These are phyloP conservation scores for Pseudopipra pipra DNA, from an alignment of 2,113 vertebrate species.

Conservation along the genomic window DNA sequence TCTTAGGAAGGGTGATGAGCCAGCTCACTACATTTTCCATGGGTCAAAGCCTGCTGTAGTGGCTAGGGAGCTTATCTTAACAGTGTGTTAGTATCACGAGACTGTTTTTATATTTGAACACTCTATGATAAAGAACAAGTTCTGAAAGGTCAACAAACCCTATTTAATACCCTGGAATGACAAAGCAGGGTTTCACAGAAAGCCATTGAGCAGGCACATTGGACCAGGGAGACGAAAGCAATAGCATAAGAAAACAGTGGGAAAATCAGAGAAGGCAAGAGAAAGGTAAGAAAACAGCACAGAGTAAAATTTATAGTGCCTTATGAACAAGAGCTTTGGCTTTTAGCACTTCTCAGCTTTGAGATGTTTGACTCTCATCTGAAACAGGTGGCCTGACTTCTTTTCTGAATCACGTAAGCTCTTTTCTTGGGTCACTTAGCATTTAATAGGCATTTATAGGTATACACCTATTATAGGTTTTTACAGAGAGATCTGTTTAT, in stretches of 20 bases:
- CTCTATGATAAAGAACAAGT: neutral
- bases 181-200: neutral
- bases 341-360: neutral
- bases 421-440: neutral
- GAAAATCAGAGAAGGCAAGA: constrained; percentile 18
- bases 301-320: neutral
- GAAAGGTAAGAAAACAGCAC: neutral
- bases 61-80: neutral
- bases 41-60: neutral
- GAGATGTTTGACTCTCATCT: neutral
- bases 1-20: neutral
- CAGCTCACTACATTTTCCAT: neutral
- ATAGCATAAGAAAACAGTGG: neutral
- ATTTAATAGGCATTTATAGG: neutral
- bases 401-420: neutral
- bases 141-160: constrained; percentile 21
- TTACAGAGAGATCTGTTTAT: neutral
- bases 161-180: neutral
- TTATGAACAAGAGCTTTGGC: neutral
- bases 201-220: neutral
- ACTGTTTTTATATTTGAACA: neutral
- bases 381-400: neutral
- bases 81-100: neutral
- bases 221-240: fast-evolving
- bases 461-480: neutral